These are phyloP conservation scores for Tenthredo mesomela DNA, from an alignment of 2,888 invertebrate genomes.

Conservation along the genomic window DNA sequence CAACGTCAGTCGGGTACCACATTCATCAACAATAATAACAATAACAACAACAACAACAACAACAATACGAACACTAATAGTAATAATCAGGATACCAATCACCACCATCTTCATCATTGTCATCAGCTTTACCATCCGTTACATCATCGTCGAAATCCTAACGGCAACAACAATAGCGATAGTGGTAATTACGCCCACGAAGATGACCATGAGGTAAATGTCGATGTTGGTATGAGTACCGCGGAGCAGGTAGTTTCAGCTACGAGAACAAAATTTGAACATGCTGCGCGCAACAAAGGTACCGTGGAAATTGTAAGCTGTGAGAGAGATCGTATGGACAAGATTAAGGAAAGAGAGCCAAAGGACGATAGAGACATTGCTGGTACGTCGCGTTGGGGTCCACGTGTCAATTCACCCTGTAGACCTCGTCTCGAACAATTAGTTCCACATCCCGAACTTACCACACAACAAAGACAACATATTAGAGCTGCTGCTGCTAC, in stretches of 20 bases:
- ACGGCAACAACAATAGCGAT: constrained; percentile 54
- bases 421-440: constrained; percentile 73
- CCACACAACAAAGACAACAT: constrained; percentile 82
- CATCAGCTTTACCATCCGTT: background rate
- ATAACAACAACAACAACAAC: background rate
- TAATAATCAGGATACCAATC: background rate
- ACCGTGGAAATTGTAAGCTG: constrained; percentile 56
- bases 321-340: constrained; percentile 4
- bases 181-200: constrained; percentile 56
- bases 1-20: constrained; percentile 46
- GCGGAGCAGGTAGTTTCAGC: constrained; percentile 66
- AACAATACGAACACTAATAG: background rate
- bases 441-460: constrained; percentile 85
- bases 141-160: constrained; percentile 36
- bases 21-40: constrained; percentile 54
- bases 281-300: constrained; percentile 15
- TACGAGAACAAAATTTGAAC: constrained; percentile 71
- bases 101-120: background rate
- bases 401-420: constrained; percentile 71
- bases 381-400: constrained; percentile 75
- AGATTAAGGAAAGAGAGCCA: constrained; percentile 60
- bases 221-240: background rate
- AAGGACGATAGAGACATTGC: constrained; percentile 68
- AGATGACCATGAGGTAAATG: background rate
- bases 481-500: constrained; percentile 75